These are phyloP conservation scores for Yponomeuta plumbellus DNA, from an alignment of 2,888 invertebrate species.

Conservation along the genomic window DNA sequence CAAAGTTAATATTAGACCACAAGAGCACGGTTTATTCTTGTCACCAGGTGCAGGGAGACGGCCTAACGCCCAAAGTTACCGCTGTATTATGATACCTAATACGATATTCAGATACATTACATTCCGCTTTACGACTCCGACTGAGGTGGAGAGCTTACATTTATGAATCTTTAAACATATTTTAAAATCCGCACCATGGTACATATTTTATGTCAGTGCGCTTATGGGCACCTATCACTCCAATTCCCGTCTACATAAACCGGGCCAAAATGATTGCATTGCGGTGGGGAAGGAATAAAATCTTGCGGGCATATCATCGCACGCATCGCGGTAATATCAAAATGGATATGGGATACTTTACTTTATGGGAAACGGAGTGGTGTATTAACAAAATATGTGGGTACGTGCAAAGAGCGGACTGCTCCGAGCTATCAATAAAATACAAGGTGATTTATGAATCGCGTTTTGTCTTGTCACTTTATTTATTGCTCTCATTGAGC, in stretches of 20 bases:
- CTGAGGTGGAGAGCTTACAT: conserved; percentile 59
- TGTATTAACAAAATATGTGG: conserved; percentile 14
- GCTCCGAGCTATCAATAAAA: background rate
- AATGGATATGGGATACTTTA: conserved; percentile 10
- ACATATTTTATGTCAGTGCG: conserved; percentile 34
- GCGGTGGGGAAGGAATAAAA: conserved; percentile 14
- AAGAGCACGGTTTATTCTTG: conserved; percentile 56
- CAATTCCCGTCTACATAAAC: conserved; percentile 11
- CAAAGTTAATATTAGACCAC: conserved; percentile 58
- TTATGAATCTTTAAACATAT: conserved; percentile 70
- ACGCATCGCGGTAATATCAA: conserved; percentile 2
- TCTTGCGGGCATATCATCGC: conserved; percentile 1
- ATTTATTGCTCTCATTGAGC: background rate
- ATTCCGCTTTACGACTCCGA: conserved; percentile 65
- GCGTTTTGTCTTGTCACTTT: background rate
- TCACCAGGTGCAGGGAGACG: conserved; percentile 62
- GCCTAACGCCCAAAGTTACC: conserved; percentile 57
- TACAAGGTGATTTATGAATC: background rate
- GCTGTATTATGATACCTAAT: conserved; percentile 48
- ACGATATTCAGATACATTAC: conserved; percentile 61
- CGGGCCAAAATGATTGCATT: conserved; percentile 12
- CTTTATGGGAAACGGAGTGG: conserved; percentile 2
- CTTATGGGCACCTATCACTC: conserved; percentile 14
- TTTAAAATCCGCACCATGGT: conserved; percentile 58
- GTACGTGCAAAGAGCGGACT: background rate